Base-by-base conservation (phyloP, 2,113 vertebrate genomes). In the Dascyllus trimaculatus region DNA sequence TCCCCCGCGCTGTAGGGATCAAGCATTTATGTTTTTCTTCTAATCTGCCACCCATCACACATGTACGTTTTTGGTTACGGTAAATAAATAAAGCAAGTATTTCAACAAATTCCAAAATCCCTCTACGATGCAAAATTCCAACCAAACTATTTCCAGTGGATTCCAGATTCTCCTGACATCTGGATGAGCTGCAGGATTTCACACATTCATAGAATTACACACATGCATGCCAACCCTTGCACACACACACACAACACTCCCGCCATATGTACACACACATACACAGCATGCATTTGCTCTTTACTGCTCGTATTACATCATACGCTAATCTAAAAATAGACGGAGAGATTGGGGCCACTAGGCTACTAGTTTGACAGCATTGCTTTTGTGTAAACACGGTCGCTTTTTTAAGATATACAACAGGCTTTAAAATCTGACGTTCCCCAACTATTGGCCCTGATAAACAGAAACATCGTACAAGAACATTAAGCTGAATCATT, bases 311-410 rank as follows among this genome's bases (percentile, higher is more conserved):
- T 25, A 85, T 86, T 80, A 85, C 71, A 69, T 94, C 84, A 90
- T 74, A 46, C 57, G 68, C 54, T 35, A 10, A 46, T 73, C 84
- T 93, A 92, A 89, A 93, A 88, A 90, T 84, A 92, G 85, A 89
- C 9, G 51, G 40, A 46, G 48, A 70, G 82, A 87, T 89, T 78
- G 88, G n/a, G 71, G 71, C 75, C 80, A 87, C 59, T 58, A 11
- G 70, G 89, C 85, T 78, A 71, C 84, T 78, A 9, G 40, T 78
- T 80, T 57, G 61, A 73, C 65, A 62, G 53, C 48, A 48, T 0
- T 40, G 73, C 49, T 76, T 26, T 57, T 14, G 43, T 24, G 26
- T 52, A 19, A 43, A 49, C 72, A 65, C 26, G 18, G 45, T 18
- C 7, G 35, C 48, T 68, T n/a, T 48, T 45, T n/a, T n/a, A n/a